Conservation (phyloP, 2,113 vertebrate genomes). For the Ictalurus punctatus region DNA sequence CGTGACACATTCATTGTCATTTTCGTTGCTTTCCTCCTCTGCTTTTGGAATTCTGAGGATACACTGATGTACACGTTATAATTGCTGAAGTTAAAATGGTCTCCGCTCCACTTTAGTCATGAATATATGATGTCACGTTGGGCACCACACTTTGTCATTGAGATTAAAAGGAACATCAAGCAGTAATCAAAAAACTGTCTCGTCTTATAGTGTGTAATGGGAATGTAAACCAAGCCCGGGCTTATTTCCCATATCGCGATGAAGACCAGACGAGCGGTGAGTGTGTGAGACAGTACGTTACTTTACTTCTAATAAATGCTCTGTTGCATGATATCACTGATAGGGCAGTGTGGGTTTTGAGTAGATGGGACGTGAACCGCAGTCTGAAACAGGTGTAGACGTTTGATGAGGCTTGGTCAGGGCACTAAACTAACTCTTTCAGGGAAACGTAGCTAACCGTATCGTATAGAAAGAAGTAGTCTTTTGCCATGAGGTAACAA, state of each 20-base stretch:
- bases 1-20: background rate
- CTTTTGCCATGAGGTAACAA: background rate
- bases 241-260: slow-evolving; percentile 18
- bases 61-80: background rate
- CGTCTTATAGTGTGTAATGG: background rate
- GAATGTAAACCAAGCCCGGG: background rate
- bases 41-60: background rate
- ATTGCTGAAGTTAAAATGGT: background rate
- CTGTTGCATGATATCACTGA: background rate
- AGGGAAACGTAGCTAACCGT: background rate
- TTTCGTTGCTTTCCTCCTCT: background rate
- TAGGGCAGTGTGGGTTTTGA: background rate
- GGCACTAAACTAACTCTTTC: background rate
- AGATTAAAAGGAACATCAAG: slow-evolving; percentile 32
- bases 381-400: background rate
- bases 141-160: background rate
- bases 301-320: slow-evolving; percentile 7
- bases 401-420: background rate
- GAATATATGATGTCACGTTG: background rate
- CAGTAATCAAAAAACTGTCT: background rate
- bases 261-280: slow-evolving; percentile 14
- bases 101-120: background rate
- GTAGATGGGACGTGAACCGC: background rate
- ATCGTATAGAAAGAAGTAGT: too few species aligned
- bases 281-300: background rate